phyloP scores from a whole-genome alignment of 2,113 vertebrate species.

The Dicaeum eximium region DNA sequence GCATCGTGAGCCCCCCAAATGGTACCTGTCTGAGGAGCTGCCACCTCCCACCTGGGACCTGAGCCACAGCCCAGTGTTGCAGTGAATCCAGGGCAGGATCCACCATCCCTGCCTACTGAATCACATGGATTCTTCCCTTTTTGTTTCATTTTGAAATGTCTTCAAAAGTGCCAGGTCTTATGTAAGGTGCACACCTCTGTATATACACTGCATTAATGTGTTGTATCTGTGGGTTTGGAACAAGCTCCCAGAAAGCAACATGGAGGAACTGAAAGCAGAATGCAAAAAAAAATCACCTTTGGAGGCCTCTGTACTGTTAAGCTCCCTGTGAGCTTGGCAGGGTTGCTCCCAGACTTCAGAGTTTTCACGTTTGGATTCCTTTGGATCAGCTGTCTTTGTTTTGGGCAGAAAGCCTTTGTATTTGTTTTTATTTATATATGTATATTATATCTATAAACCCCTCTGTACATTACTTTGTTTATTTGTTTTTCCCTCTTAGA shows the following conservation, averaged over 20 bases:
- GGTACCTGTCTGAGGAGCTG: neutral
- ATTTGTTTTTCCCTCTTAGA: constrained; percentile 69
- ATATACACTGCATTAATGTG: fast-evolving
- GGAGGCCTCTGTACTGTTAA: neutral
- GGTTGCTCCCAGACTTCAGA: neutral
- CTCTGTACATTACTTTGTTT: neutral
- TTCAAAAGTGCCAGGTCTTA: neutral
- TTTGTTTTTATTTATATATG: neutral
- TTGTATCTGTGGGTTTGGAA: neutral
- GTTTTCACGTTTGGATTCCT: neutral
- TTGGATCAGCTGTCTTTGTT: neutral
- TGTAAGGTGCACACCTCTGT: neutral
- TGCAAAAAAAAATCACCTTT: neutral
- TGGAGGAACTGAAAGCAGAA: neutral
- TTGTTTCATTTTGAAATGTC: neutral
- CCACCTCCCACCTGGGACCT: neutral
- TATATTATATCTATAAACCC: too few species aligned
- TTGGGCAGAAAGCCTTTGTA: neutral
- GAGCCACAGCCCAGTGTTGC: neutral
- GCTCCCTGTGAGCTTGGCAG: neutral
- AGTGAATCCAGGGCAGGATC: neutral
- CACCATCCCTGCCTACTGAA: neutral
- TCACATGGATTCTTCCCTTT: neutral
- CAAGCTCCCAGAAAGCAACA: neutral
- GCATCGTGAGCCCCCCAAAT: neutral